Evolutionary conservation across 1,140 invertebrate genomes (phyloP), one percentile per base, ranked within the genome.

Genomic region (Tetramorium alpestre): DNA sequence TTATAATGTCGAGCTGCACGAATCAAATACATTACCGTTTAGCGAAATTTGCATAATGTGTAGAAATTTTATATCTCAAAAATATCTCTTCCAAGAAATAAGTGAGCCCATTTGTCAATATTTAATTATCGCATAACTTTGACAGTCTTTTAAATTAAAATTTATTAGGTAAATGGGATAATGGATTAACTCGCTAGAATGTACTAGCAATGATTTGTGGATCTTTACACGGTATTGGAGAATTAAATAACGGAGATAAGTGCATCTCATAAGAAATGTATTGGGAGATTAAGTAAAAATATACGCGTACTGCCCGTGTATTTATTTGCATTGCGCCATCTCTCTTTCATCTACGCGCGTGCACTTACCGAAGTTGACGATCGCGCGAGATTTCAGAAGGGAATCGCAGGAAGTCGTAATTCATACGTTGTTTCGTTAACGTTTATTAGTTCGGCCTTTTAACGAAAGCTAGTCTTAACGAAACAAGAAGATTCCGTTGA

Each of bases 401-500:
- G 64, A 87, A 25, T 89, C 73, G 69, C 88, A 88, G 90, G 90
- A 91, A 91, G 85, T 91, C 90, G 80, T 91, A 90, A 87, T 81
- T 77, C 77, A 54, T 60, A 28, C 44, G 87, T 85, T 88, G 70
- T 88, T 90, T 73, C 77, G 77, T 88, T 88, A 90, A 88, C 75
- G 89, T 90, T 90, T 90, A 90, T 90, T 88, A 78, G 81, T 77
- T 60, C 25, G 62, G n/a, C 49, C 22, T 60, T 84, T 90, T 75
- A 86, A 70, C 67, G 22, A 87, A 81, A 80, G 60, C 64, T 87
- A 76, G 7, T 7, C 7, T 28, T 47, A 65, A 75, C 41, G 60
- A 56, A 85, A 87, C 41, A 76, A 80, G 54, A 84, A 44, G 60
- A 87, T 85, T 51, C 13, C 38, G 60, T 84, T 54, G 62, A 89